Evolutionary conservation across 37 sponge, comb jelly and placozoan species (phyloP).

Genomic region (Aphrocallistes beatrix): DNA sequence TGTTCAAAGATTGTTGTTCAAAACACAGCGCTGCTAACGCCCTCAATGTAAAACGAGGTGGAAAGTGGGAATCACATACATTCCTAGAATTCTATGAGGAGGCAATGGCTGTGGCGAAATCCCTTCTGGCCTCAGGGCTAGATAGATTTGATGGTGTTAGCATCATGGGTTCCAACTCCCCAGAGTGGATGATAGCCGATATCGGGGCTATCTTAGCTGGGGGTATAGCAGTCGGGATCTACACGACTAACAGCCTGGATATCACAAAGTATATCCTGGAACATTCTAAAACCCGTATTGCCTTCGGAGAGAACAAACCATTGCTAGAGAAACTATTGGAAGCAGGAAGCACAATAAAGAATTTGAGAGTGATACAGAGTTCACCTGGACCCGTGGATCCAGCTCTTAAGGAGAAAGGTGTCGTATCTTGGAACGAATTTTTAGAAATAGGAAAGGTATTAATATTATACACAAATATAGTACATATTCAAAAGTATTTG

Average conservation of each 20-base stretch:
- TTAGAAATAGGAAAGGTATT: constrained; percentile 49
- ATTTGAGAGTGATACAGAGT: constrained; percentile 42
- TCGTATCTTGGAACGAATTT: constrained; percentile 57
- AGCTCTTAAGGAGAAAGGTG: constrained; percentile 46
- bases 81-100: constrained; percentile 43
- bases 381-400: constrained; percentile 40
- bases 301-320: constrained; percentile 67
- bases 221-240: constrained; percentile 62
- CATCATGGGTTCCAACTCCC: constrained; percentile 73
- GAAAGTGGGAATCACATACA: constrained; percentile 40
- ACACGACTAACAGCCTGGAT: constrained; percentile 52
- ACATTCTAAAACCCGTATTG: constrained; percentile 61
- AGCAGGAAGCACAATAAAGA: constrained; percentile 27
- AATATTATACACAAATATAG: background rate
- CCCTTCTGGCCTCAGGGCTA: constrained; percentile 46
- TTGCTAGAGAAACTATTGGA: constrained; percentile 74
- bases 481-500: background rate
- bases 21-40: constrained; percentile 30
- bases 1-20: constrained; percentile 33
- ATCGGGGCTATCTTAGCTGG: constrained; percentile 45
- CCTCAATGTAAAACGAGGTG: constrained; percentile 46
- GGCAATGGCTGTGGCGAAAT: constrained; percentile 42
- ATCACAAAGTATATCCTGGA: constrained; percentile 40
- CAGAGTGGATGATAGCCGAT: constrained; percentile 71
- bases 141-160: constrained; percentile 58